Evolutionary conservation across 2,113 vertebrate genomes (phyloP).

Genomic region (Gnathonemus echidnorhynchus): DNA sequence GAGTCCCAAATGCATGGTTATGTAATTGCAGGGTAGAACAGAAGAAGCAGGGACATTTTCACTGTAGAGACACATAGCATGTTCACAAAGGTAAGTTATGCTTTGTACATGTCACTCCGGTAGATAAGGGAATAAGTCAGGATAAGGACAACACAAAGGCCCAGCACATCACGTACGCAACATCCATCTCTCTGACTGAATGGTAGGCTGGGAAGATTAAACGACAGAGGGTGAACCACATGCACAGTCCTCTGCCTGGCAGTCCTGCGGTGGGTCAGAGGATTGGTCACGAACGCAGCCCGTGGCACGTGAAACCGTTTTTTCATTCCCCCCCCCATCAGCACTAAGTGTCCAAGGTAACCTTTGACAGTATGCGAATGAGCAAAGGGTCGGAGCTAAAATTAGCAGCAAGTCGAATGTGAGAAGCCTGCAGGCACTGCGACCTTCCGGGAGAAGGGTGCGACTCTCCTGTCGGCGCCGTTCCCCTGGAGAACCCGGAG

Average conservation of each 20-base stretch:
- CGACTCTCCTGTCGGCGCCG: neutral
- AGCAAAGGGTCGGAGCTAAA: neutral
- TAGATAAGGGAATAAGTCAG: neutral
- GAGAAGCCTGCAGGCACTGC: neutral
- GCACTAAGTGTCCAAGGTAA: neutral
- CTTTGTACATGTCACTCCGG: neutral
- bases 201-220: neutral
- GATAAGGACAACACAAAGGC: neutral
- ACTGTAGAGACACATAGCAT: neutral
- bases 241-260: neutral
- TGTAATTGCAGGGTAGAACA: neutral
- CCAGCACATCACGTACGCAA: neutral
- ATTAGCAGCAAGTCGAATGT: neutral
- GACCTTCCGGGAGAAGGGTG: neutral
- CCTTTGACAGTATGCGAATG: neutral
- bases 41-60: neutral
- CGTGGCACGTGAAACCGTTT: neutral
- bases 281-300: neutral
- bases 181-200: neutral
- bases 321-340: neutral
- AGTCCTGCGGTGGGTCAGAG: neutral
- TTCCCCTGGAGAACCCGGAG: neutral
- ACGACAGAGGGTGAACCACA: neutral
- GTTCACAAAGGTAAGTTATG: neutral
- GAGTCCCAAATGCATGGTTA: neutral